Conservation (phyloP, 1,140 invertebrate species). For the Oedothorax gibbosus region DNA sequence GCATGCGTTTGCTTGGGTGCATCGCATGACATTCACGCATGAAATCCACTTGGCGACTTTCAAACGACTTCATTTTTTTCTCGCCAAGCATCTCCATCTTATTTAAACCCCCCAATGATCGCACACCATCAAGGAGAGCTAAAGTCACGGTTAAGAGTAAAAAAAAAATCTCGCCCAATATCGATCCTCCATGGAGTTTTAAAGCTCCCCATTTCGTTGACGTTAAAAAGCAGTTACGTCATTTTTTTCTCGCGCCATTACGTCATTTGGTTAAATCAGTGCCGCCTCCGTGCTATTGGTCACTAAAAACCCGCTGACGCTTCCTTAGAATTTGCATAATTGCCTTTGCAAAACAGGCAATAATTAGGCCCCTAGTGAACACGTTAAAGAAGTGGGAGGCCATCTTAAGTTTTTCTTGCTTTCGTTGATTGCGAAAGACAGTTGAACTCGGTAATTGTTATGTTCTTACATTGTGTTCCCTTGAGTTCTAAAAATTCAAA, state of each 20-base stretch:
- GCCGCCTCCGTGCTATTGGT: slow-evolving; percentile 38
- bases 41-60: no score
- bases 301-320: slow-evolving; percentile 54
- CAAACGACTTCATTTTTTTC: no score
- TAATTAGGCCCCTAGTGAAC: slow-evolving; percentile 58
- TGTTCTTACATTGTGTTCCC: no score
- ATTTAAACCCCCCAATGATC: not conserved
- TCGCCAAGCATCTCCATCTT: no score
- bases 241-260: slow-evolving; percentile 8
- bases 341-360: slow-evolving; percentile 58
- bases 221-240: slow-evolving; percentile 30
- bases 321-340: slow-evolving; percentile 51
- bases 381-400: slow-evolving; percentile 48
- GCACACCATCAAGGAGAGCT: slow-evolving; percentile 2
- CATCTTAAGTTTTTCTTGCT: slow-evolving; percentile 20
- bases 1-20: no score
- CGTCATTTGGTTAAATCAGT: slow-evolving; percentile 48
- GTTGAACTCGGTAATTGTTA: no score
- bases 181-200: slow-evolving; percentile 19
- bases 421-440: not conserved
- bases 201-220: slow-evolving; percentile 23
- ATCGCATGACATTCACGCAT: no score
- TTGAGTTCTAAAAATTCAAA: no score
- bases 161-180: slow-evolving; percentile 2
- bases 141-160: not conserved